phyloP scores from a whole-genome alignment of 2,888 invertebrate species.

The Parnassius smintheus region DNA sequence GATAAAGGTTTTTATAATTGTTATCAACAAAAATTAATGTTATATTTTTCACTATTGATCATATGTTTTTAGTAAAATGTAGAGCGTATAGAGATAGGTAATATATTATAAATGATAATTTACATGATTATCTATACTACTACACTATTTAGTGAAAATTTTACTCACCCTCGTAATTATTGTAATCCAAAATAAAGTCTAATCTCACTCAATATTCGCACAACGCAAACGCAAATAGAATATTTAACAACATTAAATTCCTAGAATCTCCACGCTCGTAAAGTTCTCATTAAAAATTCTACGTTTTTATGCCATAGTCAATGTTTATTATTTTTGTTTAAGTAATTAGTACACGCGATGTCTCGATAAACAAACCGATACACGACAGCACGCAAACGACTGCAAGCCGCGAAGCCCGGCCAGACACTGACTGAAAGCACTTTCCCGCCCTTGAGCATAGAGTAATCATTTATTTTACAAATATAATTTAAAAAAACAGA shows the following conservation, averaged over 20 bases:
- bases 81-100: no score
- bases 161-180: conserved; percentile 14
- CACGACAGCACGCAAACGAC: conserved; percentile 39
- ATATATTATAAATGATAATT: no score
- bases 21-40: no score
- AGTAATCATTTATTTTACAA: conserved; percentile 41
- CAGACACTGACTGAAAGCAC: conserved; percentile 57
- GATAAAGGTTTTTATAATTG: no score
- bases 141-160: neutral
- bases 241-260: conserved; percentile 18
- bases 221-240: conserved; percentile 24
- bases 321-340: conserved; percentile 22
- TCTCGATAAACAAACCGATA: conserved; percentile 9
- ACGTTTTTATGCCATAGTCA: conserved; percentile 13
- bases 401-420: conserved; percentile 49
- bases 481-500: conserved; percentile 28
- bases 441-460: conserved; percentile 63
- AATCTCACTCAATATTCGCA: conserved; percentile 28
- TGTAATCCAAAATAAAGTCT: conserved; percentile 37
- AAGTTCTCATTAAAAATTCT: conserved; percentile 18
- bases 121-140: no score
- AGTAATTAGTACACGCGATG: conserved; percentile 27
- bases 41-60: no score
- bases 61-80: no score
- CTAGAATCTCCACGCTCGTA: conserved; percentile 17